These are phyloP conservation scores for Brevimyrus niger DNA, from an alignment of 2,113 vertebrate genomes.

Conservation along the genomic window DNA sequence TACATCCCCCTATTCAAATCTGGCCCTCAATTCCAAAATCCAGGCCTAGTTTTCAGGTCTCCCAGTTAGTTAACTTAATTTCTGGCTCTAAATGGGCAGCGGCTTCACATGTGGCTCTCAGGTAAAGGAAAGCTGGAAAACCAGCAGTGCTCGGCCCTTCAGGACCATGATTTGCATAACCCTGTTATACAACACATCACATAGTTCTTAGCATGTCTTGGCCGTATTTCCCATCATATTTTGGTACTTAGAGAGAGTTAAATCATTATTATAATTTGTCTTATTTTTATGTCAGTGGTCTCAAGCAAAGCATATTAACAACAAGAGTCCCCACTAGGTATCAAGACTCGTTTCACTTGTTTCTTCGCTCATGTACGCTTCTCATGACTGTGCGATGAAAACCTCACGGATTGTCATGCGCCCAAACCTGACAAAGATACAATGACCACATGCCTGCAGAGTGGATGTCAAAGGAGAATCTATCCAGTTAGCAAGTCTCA, in stretches of 20 bases:
- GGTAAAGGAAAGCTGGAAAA: no score
- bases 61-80: no score
- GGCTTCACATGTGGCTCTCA: no score
- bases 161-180: no score
- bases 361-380: neutral
- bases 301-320: neutral
- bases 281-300: neutral
- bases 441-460: neutral
- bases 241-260: neutral
- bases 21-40: no score
- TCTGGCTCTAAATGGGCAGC: no score
- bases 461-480: neutral
- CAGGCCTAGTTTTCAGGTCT: no score
- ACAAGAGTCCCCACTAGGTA: neutral
- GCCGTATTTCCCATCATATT: neutral
- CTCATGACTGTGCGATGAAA: neutral
- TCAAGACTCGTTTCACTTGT: neutral
- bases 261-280: neutral
- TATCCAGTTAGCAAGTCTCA: neutral
- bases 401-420: neutral
- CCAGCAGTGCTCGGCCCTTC: no score
- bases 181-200: constrained; percentile 34
- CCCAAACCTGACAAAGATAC: neutral
- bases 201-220: neutral
- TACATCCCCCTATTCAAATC: constrained; percentile 10